Base-by-base conservation (phyloP, 2,797 vertebrate genomes). In the Eupleurogrammus muticus region DNA sequence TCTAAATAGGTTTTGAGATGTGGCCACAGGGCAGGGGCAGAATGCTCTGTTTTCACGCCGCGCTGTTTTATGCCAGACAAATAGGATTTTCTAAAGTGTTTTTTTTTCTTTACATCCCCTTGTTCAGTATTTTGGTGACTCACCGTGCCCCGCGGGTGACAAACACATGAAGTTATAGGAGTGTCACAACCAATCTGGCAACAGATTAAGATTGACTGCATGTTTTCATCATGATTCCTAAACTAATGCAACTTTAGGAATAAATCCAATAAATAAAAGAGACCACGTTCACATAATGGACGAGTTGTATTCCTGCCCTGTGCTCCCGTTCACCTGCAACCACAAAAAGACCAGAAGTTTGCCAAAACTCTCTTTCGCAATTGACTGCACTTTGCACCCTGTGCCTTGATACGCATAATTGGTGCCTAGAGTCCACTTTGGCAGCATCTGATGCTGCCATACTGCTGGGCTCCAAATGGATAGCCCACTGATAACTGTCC, bases 381-480 rank as follows among this genome's bases (percentile, higher is more conserved):
- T 79, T 66, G 64, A 69, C 63, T 68, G 75, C 55, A 64, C 62
- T 55, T 74, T 77, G 62, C 38, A 80, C 21, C 70, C 35, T 60
- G 54, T 0, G 32, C 34, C 38, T 74, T 68, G 58, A 79, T 68
- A 67, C 17, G 21, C 19, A 4, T 77, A 81, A 59, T 61, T 23
- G 60, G 66, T 0, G 1, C 20, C 59, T 11, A 44, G 46, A 52
- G 75, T 73, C 49, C n/a, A 50, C 51, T 65, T 84, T 73, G 66
- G 70, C 64, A 74, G 32, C 49, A 14, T 74, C 5, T 77, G 55
- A 57, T 38, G 64, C 20, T 50, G 49, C 76, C 67, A 63, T 70
- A 48, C 62, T 72, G 46, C 72, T 46, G 47, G 42, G 70, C 50
- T 76, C 13, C 16, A 9, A 75, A 60, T 70, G 66, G 63, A 79